These are phyloP conservation scores for Latrodectus elegans DNA, from an alignment of 2,888 invertebrate species.

Conservation along the genomic window DNA sequence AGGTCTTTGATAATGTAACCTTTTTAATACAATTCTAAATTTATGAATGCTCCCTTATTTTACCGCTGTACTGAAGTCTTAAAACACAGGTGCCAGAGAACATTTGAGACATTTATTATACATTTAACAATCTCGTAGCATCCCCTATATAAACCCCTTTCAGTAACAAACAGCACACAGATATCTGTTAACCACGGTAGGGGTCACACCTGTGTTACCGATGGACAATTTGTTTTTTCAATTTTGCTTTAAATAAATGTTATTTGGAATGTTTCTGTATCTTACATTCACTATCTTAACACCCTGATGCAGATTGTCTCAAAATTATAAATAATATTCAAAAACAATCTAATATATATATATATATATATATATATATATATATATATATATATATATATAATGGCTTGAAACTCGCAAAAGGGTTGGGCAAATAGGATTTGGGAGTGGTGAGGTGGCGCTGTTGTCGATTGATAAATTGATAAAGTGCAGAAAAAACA, in stretches of 20 bases:
- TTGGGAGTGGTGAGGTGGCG: neutral
- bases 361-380: slow-evolving; percentile 1
- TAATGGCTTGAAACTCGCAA: neutral
- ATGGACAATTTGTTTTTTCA: neutral
- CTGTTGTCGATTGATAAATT: neutral
- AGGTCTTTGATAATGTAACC: too few species aligned
- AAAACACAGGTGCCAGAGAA: too few species aligned
- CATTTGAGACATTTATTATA: too few species aligned
- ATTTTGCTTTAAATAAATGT: neutral
- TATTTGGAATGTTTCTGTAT: neutral
- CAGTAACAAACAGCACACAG: too few species aligned
- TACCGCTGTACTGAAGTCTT: too few species aligned
- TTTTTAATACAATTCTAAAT: too few species aligned
- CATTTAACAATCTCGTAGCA: too few species aligned
- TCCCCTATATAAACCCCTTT: too few species aligned
- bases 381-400: slow-evolving; percentile 1
- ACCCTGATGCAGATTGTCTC: neutral
- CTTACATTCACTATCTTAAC: neutral
- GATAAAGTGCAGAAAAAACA: neutral
- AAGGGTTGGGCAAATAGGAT: neutral
- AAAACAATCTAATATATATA: neutral
- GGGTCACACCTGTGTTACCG: too few species aligned
- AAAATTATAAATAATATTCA: neutral
- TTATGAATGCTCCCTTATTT: too few species aligned
- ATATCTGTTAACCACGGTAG: too few species aligned